Evolutionary conservation across 2,113 vertebrate species (phyloP), one percentile per base, ranked within the genome.

Genomic region (Clupea harengus): DNA sequence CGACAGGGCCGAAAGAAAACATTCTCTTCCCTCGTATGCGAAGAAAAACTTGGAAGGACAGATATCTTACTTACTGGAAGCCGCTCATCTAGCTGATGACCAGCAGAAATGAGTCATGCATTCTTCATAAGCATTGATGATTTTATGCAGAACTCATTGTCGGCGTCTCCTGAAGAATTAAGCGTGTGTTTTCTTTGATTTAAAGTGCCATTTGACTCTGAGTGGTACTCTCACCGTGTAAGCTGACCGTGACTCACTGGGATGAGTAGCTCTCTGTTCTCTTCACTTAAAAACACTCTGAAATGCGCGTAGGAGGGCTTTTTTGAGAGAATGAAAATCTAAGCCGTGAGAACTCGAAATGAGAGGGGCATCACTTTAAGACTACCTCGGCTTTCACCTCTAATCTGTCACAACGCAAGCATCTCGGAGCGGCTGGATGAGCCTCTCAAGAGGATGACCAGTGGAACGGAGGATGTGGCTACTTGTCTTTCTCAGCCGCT

Each of bases 1-100:
- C 13, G 32, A 15, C 72, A 39, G 72, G 72, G 13, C 72, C 4
- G 72, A 78, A 78, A 32, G 72, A 78, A 78, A 78, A 78, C 64
- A 78, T 39, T 32, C 72, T 78, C 72, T 78, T 78, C 72, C 32
- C 72, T 78, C 72, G 11, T 39, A 78, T 72, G 25, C 1, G 13
- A 32, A 20, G 39, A 32, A 32, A 75, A 44, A 78, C 72, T 39
- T 78, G 72, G 72, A 78, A 32, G 25, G 28, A 39, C 9, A 15
- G 72, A 78, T 78, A 78, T 78, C 32, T 78, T 11, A 78, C 25
- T 78, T 78, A 78, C 72, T 78, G 72, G 72, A 78, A 39, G 72
- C 10, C 72, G 4, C 32, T 17, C 28, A 17, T 32, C 72, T 78
- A 78, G 11, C 28, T 6, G 32, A 78, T 78, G 28, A 78, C 72